A percentile compares a stretch with the other conserved stretches of the same genome.
These are phyloP conservation scores for Hymenopus coronatus DNA, from an alignment of 2,888 invertebrate species.

Conservation along the genomic window DNA sequence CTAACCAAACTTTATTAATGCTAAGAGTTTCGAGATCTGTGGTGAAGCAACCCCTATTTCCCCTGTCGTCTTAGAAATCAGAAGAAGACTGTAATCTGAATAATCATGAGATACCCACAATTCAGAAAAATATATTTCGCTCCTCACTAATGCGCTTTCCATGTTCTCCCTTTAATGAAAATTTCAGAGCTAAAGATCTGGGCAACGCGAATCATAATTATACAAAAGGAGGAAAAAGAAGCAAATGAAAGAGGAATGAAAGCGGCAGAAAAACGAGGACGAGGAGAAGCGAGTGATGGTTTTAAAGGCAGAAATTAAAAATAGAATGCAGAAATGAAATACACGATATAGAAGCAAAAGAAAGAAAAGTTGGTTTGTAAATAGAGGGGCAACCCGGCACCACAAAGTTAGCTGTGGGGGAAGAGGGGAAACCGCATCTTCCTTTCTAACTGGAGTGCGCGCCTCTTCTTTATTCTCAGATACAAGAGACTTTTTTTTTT, in stretches of 20 bases:
- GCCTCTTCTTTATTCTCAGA: not conserved
- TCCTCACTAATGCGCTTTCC: not conserved
- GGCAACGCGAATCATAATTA: not conserved
- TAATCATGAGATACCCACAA: not conserved
- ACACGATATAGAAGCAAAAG: not conserved
- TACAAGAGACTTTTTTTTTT: not conserved
- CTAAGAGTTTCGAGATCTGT: too few relatives aligned
- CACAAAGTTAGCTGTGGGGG: not conserved
- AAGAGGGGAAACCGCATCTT: not conserved
- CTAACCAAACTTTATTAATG: too few relatives aligned
- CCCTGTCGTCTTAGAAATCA: not conserved
- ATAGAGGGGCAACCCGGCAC: not conserved
- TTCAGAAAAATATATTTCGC: not conserved
- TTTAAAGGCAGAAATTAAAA: not conserved
- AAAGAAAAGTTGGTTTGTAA: not conserved
- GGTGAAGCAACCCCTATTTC: too few relatives aligned
- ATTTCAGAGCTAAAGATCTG: not conserved
- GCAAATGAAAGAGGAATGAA: not conserved
- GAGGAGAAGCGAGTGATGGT: not conserved
- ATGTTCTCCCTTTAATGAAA: constrained; percentile 1
- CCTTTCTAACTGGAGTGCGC: not conserved
- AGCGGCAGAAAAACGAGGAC: not conserved
- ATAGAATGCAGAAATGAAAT: not conserved
- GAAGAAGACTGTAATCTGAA: not conserved
- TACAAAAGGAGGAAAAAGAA: not conserved